Evolutionary conservation across 2,888 invertebrate genomes (phyloP), one percentile per base, ranked within the genome.

Genomic region (Tuberolachnus salignus): DNA sequence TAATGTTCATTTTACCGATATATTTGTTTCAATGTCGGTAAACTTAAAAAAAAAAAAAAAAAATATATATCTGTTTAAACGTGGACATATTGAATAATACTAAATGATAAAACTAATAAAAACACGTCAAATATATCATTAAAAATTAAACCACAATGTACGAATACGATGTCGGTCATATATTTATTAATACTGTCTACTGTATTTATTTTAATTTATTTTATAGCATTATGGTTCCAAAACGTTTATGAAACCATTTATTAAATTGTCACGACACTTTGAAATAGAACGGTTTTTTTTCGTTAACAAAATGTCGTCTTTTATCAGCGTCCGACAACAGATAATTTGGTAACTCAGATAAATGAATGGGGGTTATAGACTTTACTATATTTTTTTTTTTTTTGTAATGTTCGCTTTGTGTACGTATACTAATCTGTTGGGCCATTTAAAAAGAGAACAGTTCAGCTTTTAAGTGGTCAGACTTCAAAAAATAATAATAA

Each of bases 381-480:
- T 4, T 16, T 42, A 44, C 55, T 44, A 55, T 55, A 70, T n/a
- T 57, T 44, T 70, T 44, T 16, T 16, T 4, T 70, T 66, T 57
- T 57, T 71, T 71, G 3, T 57, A 44, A 44, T 23, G 16, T 44
- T 23, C 34, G 34, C 34, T 34, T 4, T 34, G 6, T 23, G 16
- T n/a, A 51, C 44, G 16, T 1, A 16, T 44, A 23, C 55, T 71
- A 71, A 71, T 57, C 57, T 67, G 49, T 67, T 51, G 67, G 44
- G 11, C 21, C 44, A 16, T 67, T 67, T 26, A 51, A 51, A 59
- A 46, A n/a, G 26, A 44, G 46, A 71, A 59, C 46, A 10, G 46
- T 19, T 59, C n/a, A 46, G 26, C 26, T 71, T 46, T 44, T 59
- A 59, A 59, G 59, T 71, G 19, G 26, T 59, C 23, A n/a, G 9